A percentile compares a stretch with the other conserved stretches of the same genome.
Conservation (phyloP, 2,113 vertebrate genomes). For the Rissa tridactyla region DNA sequence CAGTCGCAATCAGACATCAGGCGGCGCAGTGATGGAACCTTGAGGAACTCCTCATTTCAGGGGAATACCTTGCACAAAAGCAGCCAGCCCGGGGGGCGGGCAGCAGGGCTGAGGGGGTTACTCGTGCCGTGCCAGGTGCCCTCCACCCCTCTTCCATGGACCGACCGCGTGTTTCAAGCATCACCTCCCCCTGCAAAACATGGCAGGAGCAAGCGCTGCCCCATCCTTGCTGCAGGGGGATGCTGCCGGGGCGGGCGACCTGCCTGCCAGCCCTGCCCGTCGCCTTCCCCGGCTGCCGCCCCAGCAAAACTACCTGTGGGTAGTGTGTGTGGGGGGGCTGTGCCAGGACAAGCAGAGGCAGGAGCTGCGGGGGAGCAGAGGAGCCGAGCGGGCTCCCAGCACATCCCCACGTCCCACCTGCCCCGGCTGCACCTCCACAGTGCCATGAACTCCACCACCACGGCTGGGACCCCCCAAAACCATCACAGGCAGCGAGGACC, state of each 20-base stretch:
- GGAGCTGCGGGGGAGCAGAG: not conserved
- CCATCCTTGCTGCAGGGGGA: not conserved
- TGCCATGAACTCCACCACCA: accelerated
- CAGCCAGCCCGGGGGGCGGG: not conserved
- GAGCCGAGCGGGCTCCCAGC: not conserved
- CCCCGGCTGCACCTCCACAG: no score
- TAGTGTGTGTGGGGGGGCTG: not conserved
- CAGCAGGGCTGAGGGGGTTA: not conserved
- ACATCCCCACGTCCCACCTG: accelerated
- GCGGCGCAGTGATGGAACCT: not conserved
- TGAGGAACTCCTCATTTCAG: not conserved
- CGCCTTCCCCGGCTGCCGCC: not conserved
- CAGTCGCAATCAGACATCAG: not conserved
- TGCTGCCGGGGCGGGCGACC: not conserved
- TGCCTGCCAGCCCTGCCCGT: not conserved
- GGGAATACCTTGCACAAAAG: not conserved
- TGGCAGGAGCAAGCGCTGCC: not conserved
- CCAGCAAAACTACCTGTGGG: not conserved
- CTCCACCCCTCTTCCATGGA: not conserved
- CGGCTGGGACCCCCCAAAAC: not conserved
- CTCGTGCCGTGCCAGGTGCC: accelerated
- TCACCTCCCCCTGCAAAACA: not conserved
- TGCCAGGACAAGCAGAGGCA: not conserved
- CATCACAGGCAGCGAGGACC: not conserved
- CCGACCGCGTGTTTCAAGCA: accelerated